Base-by-base conservation (phyloP, 2,888 invertebrate genomes). In the Argynnis bischoffii region DNA sequence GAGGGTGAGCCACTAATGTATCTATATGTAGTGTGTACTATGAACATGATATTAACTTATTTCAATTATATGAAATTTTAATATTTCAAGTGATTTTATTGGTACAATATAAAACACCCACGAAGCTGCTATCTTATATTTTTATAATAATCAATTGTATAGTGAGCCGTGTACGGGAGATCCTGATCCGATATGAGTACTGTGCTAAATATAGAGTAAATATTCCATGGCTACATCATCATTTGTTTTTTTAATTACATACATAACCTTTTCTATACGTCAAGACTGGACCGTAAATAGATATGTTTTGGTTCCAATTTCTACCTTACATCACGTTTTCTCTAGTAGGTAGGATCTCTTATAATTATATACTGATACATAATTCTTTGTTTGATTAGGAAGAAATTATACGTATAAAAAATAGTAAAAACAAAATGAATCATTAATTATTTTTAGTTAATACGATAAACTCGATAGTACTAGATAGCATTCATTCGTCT, bases 171-270 rank as follows among this genome's bases (percentile, higher is more conserved):
- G 51, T 35, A 51, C 15, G 31, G 51, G 31, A 35, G 16, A 35
- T 18, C 35, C 51, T 41, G 61, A 61, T 51, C 35, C 31, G 51
- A 51, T 51, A 50, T 51, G 16, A 3, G 8, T 50, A 35, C 51
- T 18, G 50, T 53, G 21, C 31, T 61, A 53, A 53, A 61, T 51
- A 51, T 61, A 53, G 61, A 61, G 14, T 61, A 35, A 18, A 41
- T 41, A 15, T 61, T 51, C 41, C 50, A 53, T 21, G 51, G 50
- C 51, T 11, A 51, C 35, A 31, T 21, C 15, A 41, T 51, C 15
- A 15, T 53, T 61, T 51, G 31, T 61, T 61, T 50, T 16, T 50
- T 51, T 61, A 35, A 35, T 50, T 51, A 61, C 35, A 61, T 61
- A 61, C 50, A 31, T 60, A 50, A 60, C 41, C 61, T 61, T 51